Conservation (phyloP, 2,113 vertebrate genomes). For the Sinocyclocheilus grahami region DNA sequence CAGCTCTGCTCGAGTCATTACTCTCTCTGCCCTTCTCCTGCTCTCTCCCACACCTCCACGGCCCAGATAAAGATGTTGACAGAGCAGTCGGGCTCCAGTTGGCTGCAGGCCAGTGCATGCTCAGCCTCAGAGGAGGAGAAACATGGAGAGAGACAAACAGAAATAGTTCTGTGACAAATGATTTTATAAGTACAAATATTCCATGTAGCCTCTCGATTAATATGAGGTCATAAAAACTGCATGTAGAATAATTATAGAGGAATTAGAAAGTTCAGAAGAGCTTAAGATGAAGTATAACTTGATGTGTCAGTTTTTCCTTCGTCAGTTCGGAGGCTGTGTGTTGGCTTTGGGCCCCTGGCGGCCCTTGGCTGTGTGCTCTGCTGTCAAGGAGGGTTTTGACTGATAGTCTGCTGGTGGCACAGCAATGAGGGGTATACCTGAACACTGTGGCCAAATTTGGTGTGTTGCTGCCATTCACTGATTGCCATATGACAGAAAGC, state of each 20-base stretch:
- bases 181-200: conserved; percentile 7
- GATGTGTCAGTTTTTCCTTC: not conserved
- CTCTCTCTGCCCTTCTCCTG: conserved; percentile 45
- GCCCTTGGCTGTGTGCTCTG: conserved; percentile 21
- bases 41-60: conserved; percentile 41
- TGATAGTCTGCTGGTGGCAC: conserved; percentile 37
- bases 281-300: not conserved
- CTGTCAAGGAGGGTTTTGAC: conserved; percentile 40
- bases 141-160: conserved; percentile 26
- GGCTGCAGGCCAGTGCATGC: conserved; percentile 64
- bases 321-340: not conserved
- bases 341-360: conserved; percentile 26
- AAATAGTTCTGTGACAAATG: conserved; percentile 15
- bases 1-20: conserved; percentile 74
- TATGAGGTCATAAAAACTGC: conserved; percentile 1
- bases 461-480: not conserved
- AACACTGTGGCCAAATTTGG: conserved; percentile 2
- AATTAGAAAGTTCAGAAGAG: conserved; percentile 4
- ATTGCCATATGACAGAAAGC: not conserved
- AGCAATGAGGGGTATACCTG: conserved; percentile 27
- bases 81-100: conserved; percentile 63
- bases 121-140: conserved; percentile 34
- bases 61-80: conserved; percentile 71
- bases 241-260: not conserved
- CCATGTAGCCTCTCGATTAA: not conserved